Evolutionary conservation across 2,113 vertebrate genomes (phyloP).

Genomic region (Plotosus lineatus): DNA sequence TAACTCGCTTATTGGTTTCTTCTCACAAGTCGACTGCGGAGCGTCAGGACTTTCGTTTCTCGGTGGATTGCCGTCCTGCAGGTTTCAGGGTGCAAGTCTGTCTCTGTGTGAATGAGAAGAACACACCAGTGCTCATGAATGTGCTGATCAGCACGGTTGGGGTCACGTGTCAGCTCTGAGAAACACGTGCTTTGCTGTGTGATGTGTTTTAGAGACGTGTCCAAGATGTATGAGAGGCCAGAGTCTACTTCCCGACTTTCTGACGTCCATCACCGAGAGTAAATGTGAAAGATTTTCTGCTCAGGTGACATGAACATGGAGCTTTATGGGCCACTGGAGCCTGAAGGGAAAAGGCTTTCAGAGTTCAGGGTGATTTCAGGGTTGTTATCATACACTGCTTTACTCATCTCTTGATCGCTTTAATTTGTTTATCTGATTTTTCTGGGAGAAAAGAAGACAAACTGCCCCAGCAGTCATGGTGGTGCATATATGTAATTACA

Average conservation of each 20-base stretch:
- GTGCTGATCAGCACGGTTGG: neutral
- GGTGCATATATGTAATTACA: too few species aligned
- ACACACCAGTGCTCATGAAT: neutral
- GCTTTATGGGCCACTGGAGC: neutral
- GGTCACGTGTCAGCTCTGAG: neutral
- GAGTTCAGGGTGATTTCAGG: neutral
- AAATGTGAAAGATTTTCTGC: neutral
- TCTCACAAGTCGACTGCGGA: neutral
- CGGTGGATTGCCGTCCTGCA: neutral
- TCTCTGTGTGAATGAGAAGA: neutral
- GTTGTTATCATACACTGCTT: neutral
- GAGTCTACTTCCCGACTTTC: neutral
- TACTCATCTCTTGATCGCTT: neutral
- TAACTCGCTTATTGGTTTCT: neutral
- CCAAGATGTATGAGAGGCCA: too few species aligned
- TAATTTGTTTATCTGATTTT: neutral
- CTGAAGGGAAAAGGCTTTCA: neutral
- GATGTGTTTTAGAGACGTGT: neutral
- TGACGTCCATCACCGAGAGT: neutral
- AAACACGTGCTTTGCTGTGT: neutral
- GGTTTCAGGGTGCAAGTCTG: neutral
- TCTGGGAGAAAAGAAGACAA: neutral
- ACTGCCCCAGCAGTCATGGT: too few species aligned
- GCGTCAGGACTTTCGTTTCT: neutral
- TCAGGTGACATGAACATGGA: neutral